Evolutionary conservation across 64 coral and sea anemone genomes (phyloP), one percentile per base, ranked within the genome.

Genomic region (Pocillopora verrucosa): DNA sequence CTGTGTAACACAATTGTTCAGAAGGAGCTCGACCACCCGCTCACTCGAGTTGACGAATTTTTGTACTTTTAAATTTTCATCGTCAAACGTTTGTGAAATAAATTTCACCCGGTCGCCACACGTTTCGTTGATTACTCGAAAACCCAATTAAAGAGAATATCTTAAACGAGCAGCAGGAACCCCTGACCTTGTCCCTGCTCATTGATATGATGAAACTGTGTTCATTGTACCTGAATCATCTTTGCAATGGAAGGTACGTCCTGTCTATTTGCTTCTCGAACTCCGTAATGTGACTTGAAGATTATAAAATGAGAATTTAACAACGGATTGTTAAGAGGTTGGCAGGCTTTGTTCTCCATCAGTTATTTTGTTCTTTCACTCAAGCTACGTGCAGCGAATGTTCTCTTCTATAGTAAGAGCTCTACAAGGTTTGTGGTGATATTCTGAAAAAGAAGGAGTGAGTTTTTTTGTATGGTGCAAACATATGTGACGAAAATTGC

Each of bases 171-270:
- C 13, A 25, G 2, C 24, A 22, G 38, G n/a, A 30, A 30, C 30
- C 30, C 30, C 30, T 30, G 30, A 30, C 30, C 13, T 6, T 68
- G 65, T 69, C 68, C 63, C 26, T 16, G 12, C 20, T 12, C 7
- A 76, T 60, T 30, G 9, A 34, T 9, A 34, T 74, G 34, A 24
- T 57, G 34, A 16, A n/a, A 34, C 59, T 60, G 22, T 11, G 77
- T 17, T 11, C 26, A 16, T 10, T 7, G 16, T 86, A 91, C 89
- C 89, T 91, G 64, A 6, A 91, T 91, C 72, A 91, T 76, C 60
- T 77, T 85, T 19, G 89, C 89, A 34, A 91, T 91, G 15, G 70
- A 19, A 26, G 80, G 80, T 9, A 85, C 89, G 75, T 91, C 82
- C 59, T 16, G 45, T 34, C 36, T 41, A 0, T 19, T 83, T 59